Evolutionary conservation across 2,888 invertebrate species (phyloP).

Genomic region (Cryptocephalus moraei): DNA sequence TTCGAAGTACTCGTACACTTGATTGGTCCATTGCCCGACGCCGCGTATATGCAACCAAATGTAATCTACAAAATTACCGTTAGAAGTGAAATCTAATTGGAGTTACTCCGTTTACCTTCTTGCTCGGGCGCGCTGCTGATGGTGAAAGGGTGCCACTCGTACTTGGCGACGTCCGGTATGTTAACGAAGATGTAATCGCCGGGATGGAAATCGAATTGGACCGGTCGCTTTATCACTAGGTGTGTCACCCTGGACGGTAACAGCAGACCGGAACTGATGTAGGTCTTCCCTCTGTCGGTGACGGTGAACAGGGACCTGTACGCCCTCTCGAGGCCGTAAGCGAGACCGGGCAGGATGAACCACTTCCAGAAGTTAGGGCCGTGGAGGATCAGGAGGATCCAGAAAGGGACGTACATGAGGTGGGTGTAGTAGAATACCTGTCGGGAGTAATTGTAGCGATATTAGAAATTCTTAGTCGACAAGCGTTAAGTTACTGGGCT

Average conservation of each 20-base stretch:
- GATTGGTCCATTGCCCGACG: conserved; percentile 90
- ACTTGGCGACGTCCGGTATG: conserved; percentile 81
- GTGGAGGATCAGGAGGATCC: conserved; percentile 74
- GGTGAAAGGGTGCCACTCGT: conserved; percentile 97
- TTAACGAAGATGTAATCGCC: conserved; percentile 93
- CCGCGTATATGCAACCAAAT: conserved; percentile 90
- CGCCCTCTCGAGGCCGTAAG: conserved; percentile 70
- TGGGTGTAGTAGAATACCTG: conserved; percentile 93
- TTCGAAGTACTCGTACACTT: conserved; percentile 77
- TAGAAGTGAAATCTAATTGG: background rate
- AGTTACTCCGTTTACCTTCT: conserved; percentile 50
- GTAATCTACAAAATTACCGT: conserved; percentile 50
- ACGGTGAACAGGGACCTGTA: conserved; percentile 52
- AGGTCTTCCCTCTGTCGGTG: conserved; percentile 74
- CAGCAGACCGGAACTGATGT: conserved; percentile 77
- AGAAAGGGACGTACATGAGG: conserved; percentile 78
- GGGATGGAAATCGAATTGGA: conserved; percentile 78
- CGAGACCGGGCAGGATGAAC: conserved; percentile 73
- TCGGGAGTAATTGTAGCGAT: conserved; percentile 9
- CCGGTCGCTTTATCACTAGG: conserved; percentile 77
- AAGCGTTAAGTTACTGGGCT: no score
- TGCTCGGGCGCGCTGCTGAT: conserved; percentile 93
- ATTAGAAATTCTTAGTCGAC: background rate
- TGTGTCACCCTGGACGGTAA: conserved; percentile 86
- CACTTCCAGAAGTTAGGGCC: conserved; percentile 94